Conservation (phyloP, 2,888 invertebrate species). For the Cerastis leucographa region DNA sequence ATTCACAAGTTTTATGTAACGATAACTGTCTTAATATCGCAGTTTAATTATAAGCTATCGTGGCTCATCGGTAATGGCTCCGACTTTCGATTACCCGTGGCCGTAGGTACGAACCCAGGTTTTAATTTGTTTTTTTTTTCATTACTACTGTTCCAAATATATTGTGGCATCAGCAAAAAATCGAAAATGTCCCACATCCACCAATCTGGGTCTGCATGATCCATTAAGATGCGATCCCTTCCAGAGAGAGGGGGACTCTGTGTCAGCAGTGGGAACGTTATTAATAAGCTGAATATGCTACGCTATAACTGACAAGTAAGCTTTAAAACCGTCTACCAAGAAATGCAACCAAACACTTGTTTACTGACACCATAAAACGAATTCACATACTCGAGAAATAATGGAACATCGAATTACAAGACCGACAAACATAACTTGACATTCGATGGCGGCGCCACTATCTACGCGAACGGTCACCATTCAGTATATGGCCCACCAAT, state of each 20-base stretch:
- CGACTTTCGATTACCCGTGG: background rate
- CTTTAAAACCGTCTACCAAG: constrained; percentile 1
- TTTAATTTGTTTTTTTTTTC: no score
- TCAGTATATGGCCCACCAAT: background rate
- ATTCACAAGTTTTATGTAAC: background rate
- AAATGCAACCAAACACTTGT: constrained; percentile 38
- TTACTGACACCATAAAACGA: constrained; percentile 23
- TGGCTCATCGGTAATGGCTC: background rate
- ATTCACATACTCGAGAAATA: constrained; percentile 36
- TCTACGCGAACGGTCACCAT: constrained; percentile 14
- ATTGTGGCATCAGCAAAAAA: background rate
- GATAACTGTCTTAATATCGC: background rate
- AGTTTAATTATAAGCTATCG: background rate
- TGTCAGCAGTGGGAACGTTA: background rate
- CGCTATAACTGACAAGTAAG: background rate
- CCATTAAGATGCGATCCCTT: background rate
- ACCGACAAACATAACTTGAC: background rate
- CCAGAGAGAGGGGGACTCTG: background rate
- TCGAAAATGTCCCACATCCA: background rate
- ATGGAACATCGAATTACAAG: constrained; percentile 23
- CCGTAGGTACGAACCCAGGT: background rate
- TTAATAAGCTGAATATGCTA: background rate
- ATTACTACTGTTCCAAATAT: background rate
- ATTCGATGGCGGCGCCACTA: constrained; percentile 16
- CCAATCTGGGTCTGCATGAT: background rate